Conservation (phyloP, 37 sponge, comb jelly and placozoan genomes). For the Oopsacas minuta region DNA sequence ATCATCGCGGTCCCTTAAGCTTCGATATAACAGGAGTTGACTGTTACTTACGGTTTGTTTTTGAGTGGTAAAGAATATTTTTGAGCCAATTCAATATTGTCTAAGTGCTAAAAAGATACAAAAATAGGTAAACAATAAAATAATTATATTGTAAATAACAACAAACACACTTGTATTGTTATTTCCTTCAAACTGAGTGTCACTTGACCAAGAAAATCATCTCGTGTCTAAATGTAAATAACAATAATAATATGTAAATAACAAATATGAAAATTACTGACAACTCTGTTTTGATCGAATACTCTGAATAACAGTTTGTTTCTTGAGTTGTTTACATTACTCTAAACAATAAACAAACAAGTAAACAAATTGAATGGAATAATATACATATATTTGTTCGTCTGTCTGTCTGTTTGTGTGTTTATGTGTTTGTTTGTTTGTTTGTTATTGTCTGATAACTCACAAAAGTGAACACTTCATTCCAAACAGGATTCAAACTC, state of each 20-base stretch:
- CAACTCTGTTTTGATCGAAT: slow-evolving; percentile 18
- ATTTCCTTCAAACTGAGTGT: slow-evolving; percentile 36
- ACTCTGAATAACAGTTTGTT: not conserved
- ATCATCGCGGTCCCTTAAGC: not conserved
- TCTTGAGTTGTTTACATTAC: not conserved
- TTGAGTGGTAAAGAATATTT: slow-evolving; percentile 7
- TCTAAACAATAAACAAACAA: not conserved
- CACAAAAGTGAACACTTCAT: slow-evolving; percentile 1
- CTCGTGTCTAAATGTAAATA: slow-evolving; percentile 34
- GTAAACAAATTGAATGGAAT: not conserved
- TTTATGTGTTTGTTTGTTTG: not conserved
- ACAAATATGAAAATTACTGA: not conserved
- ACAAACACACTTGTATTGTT: not conserved
- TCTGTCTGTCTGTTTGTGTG: not conserved
- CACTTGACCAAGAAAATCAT: slow-evolving; percentile 53
- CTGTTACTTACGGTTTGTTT: slow-evolving; percentile 10
- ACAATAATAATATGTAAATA: not conserved
- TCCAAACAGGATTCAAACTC: slow-evolving; percentile 13
- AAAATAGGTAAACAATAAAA: not conserved
- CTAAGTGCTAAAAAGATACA: not conserved
- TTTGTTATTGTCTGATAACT: not conserved
- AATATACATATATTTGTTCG: not conserved
- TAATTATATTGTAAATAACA: not conserved
- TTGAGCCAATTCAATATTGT: not conserved
- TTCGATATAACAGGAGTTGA: not conserved